Percentiles rank a stretch among this genome's conserved stretches.
These are phyloP conservation scores for Rhopalosiphum nymphaeae DNA, from an alignment of 2,888 invertebrate species.

Conservation along the genomic window DNA sequence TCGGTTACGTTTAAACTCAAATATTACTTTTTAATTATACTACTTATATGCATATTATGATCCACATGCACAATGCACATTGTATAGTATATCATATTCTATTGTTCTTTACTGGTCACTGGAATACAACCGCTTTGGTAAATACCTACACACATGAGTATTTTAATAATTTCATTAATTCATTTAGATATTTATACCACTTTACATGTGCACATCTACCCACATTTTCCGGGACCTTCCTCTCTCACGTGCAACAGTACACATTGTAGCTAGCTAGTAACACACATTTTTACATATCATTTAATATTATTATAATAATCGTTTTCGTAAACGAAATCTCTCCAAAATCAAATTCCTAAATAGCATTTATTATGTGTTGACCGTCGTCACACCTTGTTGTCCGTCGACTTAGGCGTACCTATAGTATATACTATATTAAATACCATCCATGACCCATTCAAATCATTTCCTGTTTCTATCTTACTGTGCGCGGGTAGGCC, in stretches of 20 bases:
- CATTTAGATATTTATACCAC: not conserved
- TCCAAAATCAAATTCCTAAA: conserved; percentile 44
- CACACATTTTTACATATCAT: conserved; percentile 49
- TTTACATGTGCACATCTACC: conserved; percentile 48
- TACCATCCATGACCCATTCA: conserved; percentile 39
- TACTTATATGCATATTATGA: not conserved
- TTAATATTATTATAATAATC: conserved; percentile 54
- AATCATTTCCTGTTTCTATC: conserved; percentile 42
- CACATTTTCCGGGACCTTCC: conserved; percentile 51
- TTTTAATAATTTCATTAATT: conserved; percentile 51
- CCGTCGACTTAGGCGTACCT: conserved; percentile 7
- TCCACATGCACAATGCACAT: not conserved
- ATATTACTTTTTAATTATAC: not conserved
- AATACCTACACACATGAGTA: conserved; percentile 34
- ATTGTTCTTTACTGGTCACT: conserved; percentile 38
- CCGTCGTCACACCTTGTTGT: conserved; percentile 56
- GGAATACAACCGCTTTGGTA: conserved; percentile 12
- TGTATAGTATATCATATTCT: not conserved
- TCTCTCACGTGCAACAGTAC: not conserved
- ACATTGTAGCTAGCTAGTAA: not conserved
- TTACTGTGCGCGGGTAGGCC: not conserved
- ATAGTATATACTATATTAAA: not conserved
- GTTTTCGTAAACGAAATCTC: conserved; percentile 33
- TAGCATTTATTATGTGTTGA: conserved; percentile 20
- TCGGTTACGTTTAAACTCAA: not conserved